Evolutionary conservation across 2,797 vertebrate genomes (phyloP).

Genomic region (Rhinatrema bivittatum): DNA sequence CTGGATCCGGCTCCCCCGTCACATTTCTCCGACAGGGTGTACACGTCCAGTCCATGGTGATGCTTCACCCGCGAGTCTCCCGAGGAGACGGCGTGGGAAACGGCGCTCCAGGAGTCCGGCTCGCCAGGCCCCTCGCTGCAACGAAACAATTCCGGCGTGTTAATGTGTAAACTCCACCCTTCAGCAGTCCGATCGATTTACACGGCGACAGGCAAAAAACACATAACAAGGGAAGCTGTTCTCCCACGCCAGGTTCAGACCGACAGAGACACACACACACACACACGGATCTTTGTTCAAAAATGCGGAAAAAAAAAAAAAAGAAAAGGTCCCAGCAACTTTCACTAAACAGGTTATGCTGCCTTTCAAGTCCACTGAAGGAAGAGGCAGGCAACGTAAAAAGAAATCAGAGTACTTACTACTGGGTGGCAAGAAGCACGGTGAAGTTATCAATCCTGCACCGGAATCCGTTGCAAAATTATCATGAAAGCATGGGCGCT

Average conservation of each 20-base stretch:
- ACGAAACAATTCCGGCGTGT: constrained; percentile 24
- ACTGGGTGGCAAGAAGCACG: no score
- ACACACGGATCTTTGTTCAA: no score
- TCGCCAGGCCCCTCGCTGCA: constrained; percentile 64
- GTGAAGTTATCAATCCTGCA: no score
- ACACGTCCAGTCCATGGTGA: constrained; percentile 68
- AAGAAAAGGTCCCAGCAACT: constrained; percentile 4
- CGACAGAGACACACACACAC: constrained; percentile 4
- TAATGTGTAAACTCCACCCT: not conserved
- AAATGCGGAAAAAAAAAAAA: no score
- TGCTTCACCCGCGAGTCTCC: constrained; percentile 66
- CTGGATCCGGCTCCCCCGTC: constrained; percentile 32
- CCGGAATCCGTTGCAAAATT: no score
- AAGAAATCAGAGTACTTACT: no score
- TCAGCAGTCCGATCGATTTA: constrained; percentile 19
- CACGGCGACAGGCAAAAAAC: rapidly evolving
- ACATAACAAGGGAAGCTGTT: rapidly evolving
- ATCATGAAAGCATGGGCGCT: no score
- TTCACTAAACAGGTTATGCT: not conserved
- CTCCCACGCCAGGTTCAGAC: constrained; percentile 15
- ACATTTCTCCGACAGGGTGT: constrained; percentile 68
- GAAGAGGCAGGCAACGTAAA: not conserved
- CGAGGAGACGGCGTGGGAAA: constrained; percentile 48
- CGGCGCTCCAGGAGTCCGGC: constrained; percentile 47
- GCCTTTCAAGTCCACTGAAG: not conserved